Conservation (phyloP, 2,888 invertebrate genomes). For the Drosophila planitibia region DNA sequence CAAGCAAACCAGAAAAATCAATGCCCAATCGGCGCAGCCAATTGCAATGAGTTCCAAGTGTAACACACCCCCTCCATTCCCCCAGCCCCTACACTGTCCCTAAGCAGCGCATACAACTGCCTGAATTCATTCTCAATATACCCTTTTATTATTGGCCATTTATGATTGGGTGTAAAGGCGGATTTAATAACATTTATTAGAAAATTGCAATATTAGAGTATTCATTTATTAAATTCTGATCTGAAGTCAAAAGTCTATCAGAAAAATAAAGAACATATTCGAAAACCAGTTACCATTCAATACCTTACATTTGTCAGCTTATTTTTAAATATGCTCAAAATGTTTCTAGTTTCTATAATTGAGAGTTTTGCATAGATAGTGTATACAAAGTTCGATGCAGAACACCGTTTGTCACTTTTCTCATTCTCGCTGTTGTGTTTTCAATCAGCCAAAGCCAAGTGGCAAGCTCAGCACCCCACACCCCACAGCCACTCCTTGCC, state of each 20-base stretch:
- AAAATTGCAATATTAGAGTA: background rate
- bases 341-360: background rate
- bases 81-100: background rate
- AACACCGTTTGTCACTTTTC: background rate
- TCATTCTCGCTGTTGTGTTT: constrained; percentile 51
- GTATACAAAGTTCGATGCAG: constrained; percentile 11
- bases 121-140: constrained; percentile 55
- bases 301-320: background rate
- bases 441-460: constrained; percentile 70
- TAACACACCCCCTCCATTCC: constrained; percentile 1
- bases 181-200: background rate
- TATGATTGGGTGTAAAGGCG: background rate
- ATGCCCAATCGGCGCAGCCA: constrained; percentile 67
- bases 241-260: background rate
- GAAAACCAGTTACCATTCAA: background rate
- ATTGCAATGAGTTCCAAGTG: constrained; percentile 54
- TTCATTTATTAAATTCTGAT: background rate
- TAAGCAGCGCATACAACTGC: constrained; percentile 51
- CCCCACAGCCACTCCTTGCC: background rate
- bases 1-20: constrained; percentile 67
- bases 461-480: constrained; percentile 32
- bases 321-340: background rate
- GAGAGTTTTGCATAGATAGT: constrained; percentile 2
- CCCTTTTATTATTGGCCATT: constrained; percentile 11
- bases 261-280: background rate